phyloP scores from a whole-genome alignment of 2,797 vertebrate species.

The Alcedo quadribrachys region DNA sequence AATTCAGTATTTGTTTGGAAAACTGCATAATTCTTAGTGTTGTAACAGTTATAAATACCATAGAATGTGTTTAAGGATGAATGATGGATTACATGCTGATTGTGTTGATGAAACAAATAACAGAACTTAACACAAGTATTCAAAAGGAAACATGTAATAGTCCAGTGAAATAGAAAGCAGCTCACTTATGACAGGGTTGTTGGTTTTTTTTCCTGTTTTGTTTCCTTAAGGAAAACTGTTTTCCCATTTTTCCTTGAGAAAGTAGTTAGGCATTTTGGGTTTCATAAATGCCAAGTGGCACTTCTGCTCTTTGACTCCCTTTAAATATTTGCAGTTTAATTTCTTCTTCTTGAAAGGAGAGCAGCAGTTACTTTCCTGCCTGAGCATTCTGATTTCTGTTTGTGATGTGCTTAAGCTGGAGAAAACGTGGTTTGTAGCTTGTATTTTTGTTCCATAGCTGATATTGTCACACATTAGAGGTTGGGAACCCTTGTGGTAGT shows the following conservation, averaged over 20 bases:
- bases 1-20: neutral
- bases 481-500: slow-evolving; percentile 43
- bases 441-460: slow-evolving; percentile 47
- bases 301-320: neutral
- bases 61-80: neutral
- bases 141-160: neutral
- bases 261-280: neutral
- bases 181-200: neutral
- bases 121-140: neutral
- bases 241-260: neutral
- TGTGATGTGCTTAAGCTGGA: neutral
- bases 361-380: neutral
- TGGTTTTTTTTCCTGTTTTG: neutral
- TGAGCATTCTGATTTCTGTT: neutral
- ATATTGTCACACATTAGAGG: slow-evolving; percentile 18
- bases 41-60: neutral
- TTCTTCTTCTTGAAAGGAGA: neutral
- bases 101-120: neutral
- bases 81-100: neutral
- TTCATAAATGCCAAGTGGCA: neutral
- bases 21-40: neutral
- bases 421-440: neutral
- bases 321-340: neutral
- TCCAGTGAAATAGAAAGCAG: neutral
- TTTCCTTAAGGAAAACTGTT: neutral